Percentiles rank a stretch among this genome's conserved stretches.
Evolutionary conservation across 1,140 invertebrate species (phyloP).

Genomic region (Phymastichus coffea): DNA sequence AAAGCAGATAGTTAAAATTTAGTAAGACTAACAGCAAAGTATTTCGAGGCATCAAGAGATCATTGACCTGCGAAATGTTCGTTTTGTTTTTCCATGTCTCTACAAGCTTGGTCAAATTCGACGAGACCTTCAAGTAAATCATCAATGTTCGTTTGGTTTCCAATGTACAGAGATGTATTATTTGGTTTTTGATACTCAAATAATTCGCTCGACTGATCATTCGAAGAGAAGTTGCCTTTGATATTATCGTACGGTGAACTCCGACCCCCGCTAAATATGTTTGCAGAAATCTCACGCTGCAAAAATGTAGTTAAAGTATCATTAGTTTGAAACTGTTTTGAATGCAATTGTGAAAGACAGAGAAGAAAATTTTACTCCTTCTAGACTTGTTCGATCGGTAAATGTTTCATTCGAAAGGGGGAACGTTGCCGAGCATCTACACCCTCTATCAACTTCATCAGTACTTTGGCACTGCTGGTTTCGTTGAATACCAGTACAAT

Average conservation of each 20-base stretch:
- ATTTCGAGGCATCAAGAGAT: too few species aligned
- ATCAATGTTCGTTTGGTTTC: slow-evolving; percentile 79
- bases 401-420: slow-evolving; percentile 60
- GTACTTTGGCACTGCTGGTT: slow-evolving; percentile 29
- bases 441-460: slow-evolving; percentile 19
- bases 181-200: slow-evolving; percentile 47
- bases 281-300: too few species aligned
- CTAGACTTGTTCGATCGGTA: slow-evolving; percentile 76
- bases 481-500: slow-evolving; percentile 35
- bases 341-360: too few species aligned
- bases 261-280: slow-evolving; percentile 50
- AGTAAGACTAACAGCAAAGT: too few species aligned
- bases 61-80: too few species aligned
- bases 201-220: too few species aligned
- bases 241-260: slow-evolving; percentile 72
- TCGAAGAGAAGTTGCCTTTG: slow-evolving; percentile 23
- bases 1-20: too few species aligned
- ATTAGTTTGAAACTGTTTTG: too few species aligned
- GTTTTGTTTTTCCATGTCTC: too few species aligned
- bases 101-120: too few species aligned
- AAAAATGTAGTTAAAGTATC: too few species aligned
- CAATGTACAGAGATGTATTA: slow-evolving; percentile 67
- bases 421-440: slow-evolving; percentile 40
- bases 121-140: slow-evolving; percentile 77
- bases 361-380: slow-evolving; percentile 62